Conservation (phyloP, 1,140 invertebrate species). For the Papilio dardanus region DNA sequence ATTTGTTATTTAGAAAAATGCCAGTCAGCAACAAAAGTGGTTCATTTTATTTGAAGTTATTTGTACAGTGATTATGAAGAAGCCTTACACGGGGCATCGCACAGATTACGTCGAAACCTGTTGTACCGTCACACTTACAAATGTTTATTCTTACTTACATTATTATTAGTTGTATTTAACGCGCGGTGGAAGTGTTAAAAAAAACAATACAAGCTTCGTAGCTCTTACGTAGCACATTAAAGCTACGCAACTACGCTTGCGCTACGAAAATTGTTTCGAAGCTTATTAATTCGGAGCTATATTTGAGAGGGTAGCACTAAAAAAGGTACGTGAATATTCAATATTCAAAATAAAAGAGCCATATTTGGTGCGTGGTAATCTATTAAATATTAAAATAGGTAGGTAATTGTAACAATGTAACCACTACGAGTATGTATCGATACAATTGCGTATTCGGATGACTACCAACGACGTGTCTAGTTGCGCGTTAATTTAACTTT, state of each 20-base stretch:
- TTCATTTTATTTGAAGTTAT: conserved; percentile 24
- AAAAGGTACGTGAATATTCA: too few species aligned
- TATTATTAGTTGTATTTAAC: not conserved
- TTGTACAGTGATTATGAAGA: conserved; percentile 1
- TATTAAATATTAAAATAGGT: too few species aligned
- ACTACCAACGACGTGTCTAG: too few species aligned
- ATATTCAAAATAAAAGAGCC: not conserved
- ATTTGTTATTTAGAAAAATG: not conserved
- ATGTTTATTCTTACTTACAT: not conserved
- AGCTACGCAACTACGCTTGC: not conserved
- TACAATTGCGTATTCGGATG: too few species aligned
- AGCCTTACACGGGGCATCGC: not conserved
- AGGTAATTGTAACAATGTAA: not conserved
- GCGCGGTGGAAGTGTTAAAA: not conserved
- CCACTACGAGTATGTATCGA: too few species aligned
- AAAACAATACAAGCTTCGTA: too few species aligned
- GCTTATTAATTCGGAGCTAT: not conserved
- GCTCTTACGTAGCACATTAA: not conserved
- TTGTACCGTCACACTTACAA: conserved; percentile 30
- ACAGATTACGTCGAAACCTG: conserved; percentile 33
- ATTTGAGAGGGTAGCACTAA: not conserved
- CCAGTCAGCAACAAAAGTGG: not conserved
- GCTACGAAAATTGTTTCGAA: not conserved
- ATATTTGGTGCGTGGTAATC: too few species aligned
- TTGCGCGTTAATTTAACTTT: too few species aligned